A percentile compares a stretch with the other conserved stretches of the same genome.
phyloP scores from a whole-genome alignment of 2,888 invertebrate species.

The Drosophila fulvimacula region DNA sequence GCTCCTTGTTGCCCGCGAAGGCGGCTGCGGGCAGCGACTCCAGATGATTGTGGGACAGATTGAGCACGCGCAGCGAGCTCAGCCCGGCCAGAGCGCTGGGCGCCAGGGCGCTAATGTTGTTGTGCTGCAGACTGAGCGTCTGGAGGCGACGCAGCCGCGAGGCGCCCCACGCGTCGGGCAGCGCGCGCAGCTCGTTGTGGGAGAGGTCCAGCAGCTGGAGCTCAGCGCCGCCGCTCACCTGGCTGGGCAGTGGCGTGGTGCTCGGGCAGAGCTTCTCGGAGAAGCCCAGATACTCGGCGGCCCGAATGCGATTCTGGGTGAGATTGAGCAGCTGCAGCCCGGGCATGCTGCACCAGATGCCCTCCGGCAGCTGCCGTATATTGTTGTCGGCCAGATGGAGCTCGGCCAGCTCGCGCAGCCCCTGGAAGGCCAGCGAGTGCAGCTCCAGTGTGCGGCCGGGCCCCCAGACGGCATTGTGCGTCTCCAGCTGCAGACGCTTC shows the following conservation, averaged over 20 bases:
- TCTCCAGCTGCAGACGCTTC: conserved; percentile 91
- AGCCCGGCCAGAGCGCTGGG: conserved; percentile 92
- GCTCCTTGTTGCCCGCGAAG: conserved; percentile 92
- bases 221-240: conserved; percentile 86
- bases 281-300: conserved; percentile 91
- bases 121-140: conserved; percentile 92
- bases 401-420: conserved; percentile 91
- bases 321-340: conserved; percentile 93
- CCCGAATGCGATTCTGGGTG: conserved; percentile 92
- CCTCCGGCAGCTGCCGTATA: conserved; percentile 91
- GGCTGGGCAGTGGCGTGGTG: conserved; percentile 85
- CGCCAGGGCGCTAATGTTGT: conserved; percentile 92
- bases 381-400: conserved; percentile 94
- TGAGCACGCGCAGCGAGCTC: conserved; percentile 91
- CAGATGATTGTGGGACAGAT: conserved; percentile 94
- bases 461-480: conserved; percentile 92
- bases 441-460: conserved; percentile 91
- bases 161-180: conserved; percentile 91
- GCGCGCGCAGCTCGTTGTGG: conserved; percentile 90
- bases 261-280: conserved; percentile 83
- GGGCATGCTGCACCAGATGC: conserved; percentile 91
- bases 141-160: conserved; percentile 91
- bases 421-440: conserved; percentile 89
- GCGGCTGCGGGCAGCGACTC: conserved; percentile 92
- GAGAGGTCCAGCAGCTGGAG: conserved; percentile 92